phyloP scores from a whole-genome alignment of 1,140 invertebrate species.

The Anthonomus grandis region DNA sequence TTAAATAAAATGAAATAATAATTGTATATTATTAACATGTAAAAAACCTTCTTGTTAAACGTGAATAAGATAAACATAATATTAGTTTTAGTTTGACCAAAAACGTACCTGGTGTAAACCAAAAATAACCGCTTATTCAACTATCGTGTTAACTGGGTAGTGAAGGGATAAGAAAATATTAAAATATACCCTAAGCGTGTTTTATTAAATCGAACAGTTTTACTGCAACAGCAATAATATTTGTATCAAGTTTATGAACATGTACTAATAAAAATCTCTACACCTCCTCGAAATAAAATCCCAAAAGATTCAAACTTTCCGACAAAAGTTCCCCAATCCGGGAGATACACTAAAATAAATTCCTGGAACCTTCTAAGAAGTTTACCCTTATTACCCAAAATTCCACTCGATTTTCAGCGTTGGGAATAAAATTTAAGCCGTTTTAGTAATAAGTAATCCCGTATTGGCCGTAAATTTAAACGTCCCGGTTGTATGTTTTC shows the following conservation, averaged over 20 bases:
- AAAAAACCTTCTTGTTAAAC: no score
- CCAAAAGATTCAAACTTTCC: conserved; percentile 23
- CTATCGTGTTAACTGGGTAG: no score
- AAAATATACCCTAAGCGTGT: not conserved
- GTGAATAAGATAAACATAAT: no score
- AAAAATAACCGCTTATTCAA: no score
- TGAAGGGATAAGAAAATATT: not conserved
- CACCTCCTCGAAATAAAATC: conserved; percentile 23
- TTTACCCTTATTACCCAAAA: conserved; percentile 24
- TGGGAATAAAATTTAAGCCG: conserved; percentile 19
- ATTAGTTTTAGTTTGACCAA: no score
- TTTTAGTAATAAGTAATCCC: conserved; percentile 18
- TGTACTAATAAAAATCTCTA: conserved; percentile 14
- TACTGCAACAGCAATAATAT: conserved; percentile 1
- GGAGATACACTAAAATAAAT: conserved; percentile 21
- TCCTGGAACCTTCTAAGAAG: conserved; percentile 14
- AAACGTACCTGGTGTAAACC: no score
- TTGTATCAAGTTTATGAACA: conserved; percentile 11
- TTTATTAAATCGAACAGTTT: not conserved
- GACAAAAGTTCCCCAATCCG: conserved; percentile 18
- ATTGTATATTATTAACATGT: no score
- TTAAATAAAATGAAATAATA: not conserved
- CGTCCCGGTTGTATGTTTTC: not conserved
- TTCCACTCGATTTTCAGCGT: conserved; percentile 8
- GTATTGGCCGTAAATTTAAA: conserved; percentile 14